Evolutionary conservation across 1,140 invertebrate genomes (phyloP).

Genomic region (Saxidomus purpurata): DNA sequence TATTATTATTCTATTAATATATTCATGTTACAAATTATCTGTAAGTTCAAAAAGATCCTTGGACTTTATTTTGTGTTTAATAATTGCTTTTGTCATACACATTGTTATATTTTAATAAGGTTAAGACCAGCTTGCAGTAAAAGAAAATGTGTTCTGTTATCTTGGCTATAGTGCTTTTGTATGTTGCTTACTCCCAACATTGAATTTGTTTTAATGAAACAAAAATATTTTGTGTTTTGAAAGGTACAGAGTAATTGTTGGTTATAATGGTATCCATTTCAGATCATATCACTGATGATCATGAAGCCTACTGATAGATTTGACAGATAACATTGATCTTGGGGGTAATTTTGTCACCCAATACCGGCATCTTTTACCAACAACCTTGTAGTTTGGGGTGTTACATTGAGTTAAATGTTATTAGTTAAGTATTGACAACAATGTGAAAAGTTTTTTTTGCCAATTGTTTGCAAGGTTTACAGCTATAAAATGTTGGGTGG

Average conservation of each 20-base stretch:
- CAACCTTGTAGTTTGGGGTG: background rate
- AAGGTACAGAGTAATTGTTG: background rate
- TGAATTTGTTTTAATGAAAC: no score
- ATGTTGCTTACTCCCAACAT: no score
- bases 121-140: no score
- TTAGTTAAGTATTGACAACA: slow-evolving; percentile 6
- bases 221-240: no score
- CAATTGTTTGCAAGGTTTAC: background rate
- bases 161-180: no score
- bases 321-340: slow-evolving; percentile 12
- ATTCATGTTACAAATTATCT: no score
- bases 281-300: background rate
- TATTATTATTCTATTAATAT: no score
- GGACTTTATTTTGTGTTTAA: no score
- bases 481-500: background rate
- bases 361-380: slow-evolving; percentile 5
- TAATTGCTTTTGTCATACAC: no score
- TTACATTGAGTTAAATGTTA: slow-evolving; percentile 1
- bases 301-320: background rate
- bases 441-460: background rate
- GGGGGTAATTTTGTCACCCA: slow-evolving; percentile 4
- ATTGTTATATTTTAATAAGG: no score
- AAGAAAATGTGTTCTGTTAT: no score
- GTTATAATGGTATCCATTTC: slow-evolving; percentile 2
- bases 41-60: no score